Evolutionary conservation across 2,888 invertebrate species (phyloP).

Genomic region (Chloroclysta siterata): DNA sequence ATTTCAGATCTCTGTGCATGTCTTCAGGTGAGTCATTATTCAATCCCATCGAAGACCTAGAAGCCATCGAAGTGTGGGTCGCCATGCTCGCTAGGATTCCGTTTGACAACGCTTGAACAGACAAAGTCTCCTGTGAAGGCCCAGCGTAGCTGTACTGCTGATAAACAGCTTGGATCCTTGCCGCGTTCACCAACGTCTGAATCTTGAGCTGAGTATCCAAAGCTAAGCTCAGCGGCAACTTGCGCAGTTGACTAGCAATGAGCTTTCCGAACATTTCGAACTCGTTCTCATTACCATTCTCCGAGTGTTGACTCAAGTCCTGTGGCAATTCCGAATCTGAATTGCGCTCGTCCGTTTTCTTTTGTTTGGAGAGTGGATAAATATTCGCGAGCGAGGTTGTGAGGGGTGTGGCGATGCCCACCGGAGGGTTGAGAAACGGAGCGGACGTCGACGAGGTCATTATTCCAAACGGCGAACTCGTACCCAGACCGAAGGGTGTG

Average conservation of each 20-base stretch:
- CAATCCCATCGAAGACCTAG: slow-evolving; percentile 59
- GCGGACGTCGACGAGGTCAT: slow-evolving; percentile 71
- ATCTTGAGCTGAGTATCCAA: slow-evolving; percentile 79
- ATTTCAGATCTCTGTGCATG: slow-evolving; percentile 68
- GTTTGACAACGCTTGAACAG: slow-evolving; percentile 78
- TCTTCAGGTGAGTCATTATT: slow-evolving; percentile 75
- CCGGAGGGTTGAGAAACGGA: slow-evolving; percentile 77
- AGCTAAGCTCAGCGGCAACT: slow-evolving; percentile 74
- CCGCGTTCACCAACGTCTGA: slow-evolving; percentile 77
- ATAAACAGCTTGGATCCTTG: slow-evolving; percentile 78
- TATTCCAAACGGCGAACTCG: slow-evolving; percentile 72
- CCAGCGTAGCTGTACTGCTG: slow-evolving; percentile 81
- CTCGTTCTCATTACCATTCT: slow-evolving; percentile 77
- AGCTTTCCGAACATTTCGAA: slow-evolving; percentile 82
- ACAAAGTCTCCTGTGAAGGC: slow-evolving; percentile 76
- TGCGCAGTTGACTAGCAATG: slow-evolving; percentile 78
- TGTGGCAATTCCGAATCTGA: slow-evolving; percentile 72
- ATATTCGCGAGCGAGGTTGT: slow-evolving; percentile 78
- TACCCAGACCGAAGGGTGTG: slow-evolving; percentile 74
- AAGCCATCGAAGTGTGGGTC: slow-evolving; percentile 65
- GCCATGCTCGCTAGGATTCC: slow-evolving; percentile 78
- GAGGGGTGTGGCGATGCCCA: slow-evolving; percentile 78
- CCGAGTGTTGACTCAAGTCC: slow-evolving; percentile 78
- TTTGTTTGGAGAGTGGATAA: slow-evolving; percentile 78
- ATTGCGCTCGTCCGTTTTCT: slow-evolving; percentile 69